Percentiles rank a stretch among this genome's conserved stretches.
Evolutionary conservation across 2,113 vertebrate species (phyloP).

Genomic region (Nothocercus nigrocapillus): DNA sequence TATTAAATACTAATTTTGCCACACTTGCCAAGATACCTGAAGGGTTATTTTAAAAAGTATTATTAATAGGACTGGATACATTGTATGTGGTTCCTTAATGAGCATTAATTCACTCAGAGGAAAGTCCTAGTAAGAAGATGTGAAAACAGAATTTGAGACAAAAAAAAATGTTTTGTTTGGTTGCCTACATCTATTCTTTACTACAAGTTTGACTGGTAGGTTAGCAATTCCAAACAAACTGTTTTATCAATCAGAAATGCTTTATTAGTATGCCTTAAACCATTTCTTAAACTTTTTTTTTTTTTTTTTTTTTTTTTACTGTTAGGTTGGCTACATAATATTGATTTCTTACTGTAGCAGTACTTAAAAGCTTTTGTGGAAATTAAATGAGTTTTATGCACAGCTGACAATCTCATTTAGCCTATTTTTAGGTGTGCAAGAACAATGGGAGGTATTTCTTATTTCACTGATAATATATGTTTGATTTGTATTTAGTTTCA

Average conservation of each 20-base stretch:
- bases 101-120: conserved; percentile 26
- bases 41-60: conserved; percentile 42
- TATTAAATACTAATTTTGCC: conserved; percentile 58
- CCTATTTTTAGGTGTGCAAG: neutral
- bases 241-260: neutral
- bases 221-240: neutral
- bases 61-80: conserved; percentile 42
- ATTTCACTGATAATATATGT: conserved; percentile 30
- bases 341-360: neutral
- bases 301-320: neutral
- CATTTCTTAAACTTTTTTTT: neutral
- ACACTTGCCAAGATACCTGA: conserved; percentile 51
- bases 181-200: neutral
- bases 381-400: conserved; percentile 6
- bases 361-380: conserved; percentile 28
- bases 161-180: neutral
- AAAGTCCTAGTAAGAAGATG: conserved; percentile 15
- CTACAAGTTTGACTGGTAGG: neutral
- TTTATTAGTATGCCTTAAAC: neutral
- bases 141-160: conserved; percentile 35
- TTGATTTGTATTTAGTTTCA: conserved; percentile 22
- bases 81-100: conserved; percentile 9
- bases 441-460: neutral
- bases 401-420: conserved; percentile 3
- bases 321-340: conserved; percentile 7